A percentile compares a stretch with the other conserved stretches of the same genome.
These are phyloP conservation scores for Lymantria monacha DNA, from an alignment of 2,888 invertebrate species.

Conservation along the genomic window DNA sequence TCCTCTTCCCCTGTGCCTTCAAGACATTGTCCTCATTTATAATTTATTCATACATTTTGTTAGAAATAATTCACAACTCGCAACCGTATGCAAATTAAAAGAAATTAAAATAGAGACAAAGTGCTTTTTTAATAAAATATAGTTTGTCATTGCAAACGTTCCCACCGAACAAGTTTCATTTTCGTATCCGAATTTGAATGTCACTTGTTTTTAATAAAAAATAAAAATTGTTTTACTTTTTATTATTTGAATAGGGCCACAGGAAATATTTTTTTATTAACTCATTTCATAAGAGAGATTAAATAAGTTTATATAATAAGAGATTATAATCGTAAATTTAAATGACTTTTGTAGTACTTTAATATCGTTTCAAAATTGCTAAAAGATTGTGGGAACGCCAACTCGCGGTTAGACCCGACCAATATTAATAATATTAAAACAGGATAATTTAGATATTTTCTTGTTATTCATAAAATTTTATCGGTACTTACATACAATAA, in stretches of 20 bases:
- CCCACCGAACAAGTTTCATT: slow-evolving; percentile 61
- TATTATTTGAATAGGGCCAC: slow-evolving; percentile 9
- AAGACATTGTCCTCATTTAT: slow-evolving; percentile 70
- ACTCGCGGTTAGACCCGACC: not conserved
- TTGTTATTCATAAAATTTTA: not conserved
- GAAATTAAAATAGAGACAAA: slow-evolving; percentile 72
- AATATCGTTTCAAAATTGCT: not conserved
- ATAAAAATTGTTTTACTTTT: slow-evolving; percentile 36
- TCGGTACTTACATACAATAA: not conserved
- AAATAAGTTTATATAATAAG: too few species aligned
- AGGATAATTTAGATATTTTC: not conserved
- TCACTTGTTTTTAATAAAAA: slow-evolving; percentile 32
- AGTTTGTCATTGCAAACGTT: slow-evolving; percentile 63
- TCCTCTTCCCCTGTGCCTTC: slow-evolving; percentile 62
- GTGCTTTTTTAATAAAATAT: slow-evolving; percentile 45
- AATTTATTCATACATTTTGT: slow-evolving; percentile 75
- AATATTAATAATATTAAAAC: not conserved
- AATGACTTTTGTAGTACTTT: not conserved
- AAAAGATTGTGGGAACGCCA: not conserved
- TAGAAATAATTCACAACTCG: slow-evolving; percentile 59
- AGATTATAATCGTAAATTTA: not conserved
- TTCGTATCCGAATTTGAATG: slow-evolving; percentile 34
- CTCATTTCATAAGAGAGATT: too few species aligned
- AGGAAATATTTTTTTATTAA: slow-evolving; percentile 25
- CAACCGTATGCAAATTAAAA: slow-evolving; percentile 64